A percentile compares a stretch with the other conserved stretches of the same genome.
These are phyloP conservation scores for Porites rus DNA, from an alignment of 92 coral and sea anemone species.

Conservation along the genomic window DNA sequence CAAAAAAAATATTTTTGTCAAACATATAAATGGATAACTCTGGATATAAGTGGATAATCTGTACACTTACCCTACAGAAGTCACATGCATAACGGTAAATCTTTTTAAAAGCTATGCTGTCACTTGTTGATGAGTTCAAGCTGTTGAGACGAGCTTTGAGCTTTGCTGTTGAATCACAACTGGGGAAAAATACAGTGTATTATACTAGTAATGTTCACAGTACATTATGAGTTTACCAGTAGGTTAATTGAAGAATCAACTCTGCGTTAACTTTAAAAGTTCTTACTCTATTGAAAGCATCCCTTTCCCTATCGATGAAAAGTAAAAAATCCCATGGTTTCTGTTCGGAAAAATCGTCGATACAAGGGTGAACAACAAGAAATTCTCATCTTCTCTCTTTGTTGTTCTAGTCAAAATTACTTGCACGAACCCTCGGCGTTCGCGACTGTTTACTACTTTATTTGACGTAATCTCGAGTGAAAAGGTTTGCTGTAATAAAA, in stretches of 20 bases:
- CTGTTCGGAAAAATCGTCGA: slow-evolving; percentile 58
- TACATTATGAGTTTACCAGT: background rate
- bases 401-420: too few species aligned
- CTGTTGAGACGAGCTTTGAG: slow-evolving; percentile 80
- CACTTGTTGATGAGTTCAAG: slow-evolving; percentile 75
- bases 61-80: slow-evolving; percentile 82
- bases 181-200: slow-evolving; percentile 1
- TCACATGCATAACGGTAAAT: slow-evolving; percentile 93
- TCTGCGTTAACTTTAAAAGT: background rate
- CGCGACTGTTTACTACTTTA: too few species aligned
- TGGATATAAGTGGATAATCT: too few species aligned
- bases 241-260: background rate
- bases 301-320: slow-evolving; percentile 90
- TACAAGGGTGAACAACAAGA: too few species aligned
- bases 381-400: too few species aligned
- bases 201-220: background rate
- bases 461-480: too few species aligned
- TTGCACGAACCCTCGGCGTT: too few species aligned
- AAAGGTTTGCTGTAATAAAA: too few species aligned
- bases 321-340: slow-evolving; percentile 89
- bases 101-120: slow-evolving; percentile 81
- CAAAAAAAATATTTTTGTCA: too few species aligned
- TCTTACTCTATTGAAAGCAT: slow-evolving; percentile 90
- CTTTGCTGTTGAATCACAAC: slow-evolving; percentile 94
- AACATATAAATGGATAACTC: too few species aligned